Evolutionary conservation across 2,888 invertebrate species (phyloP).

Genomic region (Ichneumoninae sp.): DNA sequence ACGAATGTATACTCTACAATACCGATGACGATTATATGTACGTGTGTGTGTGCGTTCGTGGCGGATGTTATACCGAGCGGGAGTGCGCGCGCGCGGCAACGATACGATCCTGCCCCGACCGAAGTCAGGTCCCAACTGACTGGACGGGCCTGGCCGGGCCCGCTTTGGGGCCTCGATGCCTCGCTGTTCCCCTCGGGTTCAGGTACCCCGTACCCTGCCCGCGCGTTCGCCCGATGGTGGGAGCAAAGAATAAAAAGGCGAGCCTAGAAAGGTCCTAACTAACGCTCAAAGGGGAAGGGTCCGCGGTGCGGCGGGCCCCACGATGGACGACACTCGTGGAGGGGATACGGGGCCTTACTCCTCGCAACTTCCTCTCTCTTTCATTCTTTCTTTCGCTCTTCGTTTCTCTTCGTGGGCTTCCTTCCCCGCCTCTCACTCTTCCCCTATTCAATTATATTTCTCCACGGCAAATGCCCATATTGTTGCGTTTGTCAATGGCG

Average conservation of each 20-base stretch:
- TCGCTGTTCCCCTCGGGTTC: slow-evolving; percentile 78
- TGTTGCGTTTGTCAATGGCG: slow-evolving; percentile 84
- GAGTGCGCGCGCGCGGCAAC: slow-evolving; percentile 46
- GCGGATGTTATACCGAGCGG: slow-evolving; percentile 22
- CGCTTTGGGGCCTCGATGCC: slow-evolving; percentile 80
- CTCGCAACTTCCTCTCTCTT: slow-evolving; percentile 46
- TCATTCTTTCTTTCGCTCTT: slow-evolving; percentile 23
- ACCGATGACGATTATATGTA: slow-evolving; percentile 13
- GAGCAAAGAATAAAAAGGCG: slow-evolving; percentile 81
- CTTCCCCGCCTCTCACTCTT: slow-evolving; percentile 70
- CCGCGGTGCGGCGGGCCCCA: slow-evolving; percentile 70
- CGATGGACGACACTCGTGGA: slow-evolving; percentile 59
- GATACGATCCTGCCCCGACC: slow-evolving; percentile 79
- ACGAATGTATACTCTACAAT: slow-evolving; percentile 36
- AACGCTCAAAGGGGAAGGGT: slow-evolving; percentile 79
- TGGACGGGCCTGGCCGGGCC: slow-evolving; percentile 73
- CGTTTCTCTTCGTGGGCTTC: slow-evolving; percentile 58
- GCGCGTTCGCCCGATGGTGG: slow-evolving; percentile 63
- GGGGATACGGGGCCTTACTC: slow-evolving; percentile 60
- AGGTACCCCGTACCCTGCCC: slow-evolving; percentile 76
- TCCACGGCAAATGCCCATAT: slow-evolving; percentile 84
- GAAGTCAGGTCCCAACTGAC: slow-evolving; percentile 83
- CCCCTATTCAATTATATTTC: slow-evolving; percentile 83
- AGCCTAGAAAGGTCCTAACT: slow-evolving; percentile 83
- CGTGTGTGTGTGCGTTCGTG: slow-evolving; percentile 11